A percentile compares a stretch with the other conserved stretches of the same genome.
phyloP scores from a whole-genome alignment of 2,113 vertebrate species.

The Solenodon paradoxus region DNA sequence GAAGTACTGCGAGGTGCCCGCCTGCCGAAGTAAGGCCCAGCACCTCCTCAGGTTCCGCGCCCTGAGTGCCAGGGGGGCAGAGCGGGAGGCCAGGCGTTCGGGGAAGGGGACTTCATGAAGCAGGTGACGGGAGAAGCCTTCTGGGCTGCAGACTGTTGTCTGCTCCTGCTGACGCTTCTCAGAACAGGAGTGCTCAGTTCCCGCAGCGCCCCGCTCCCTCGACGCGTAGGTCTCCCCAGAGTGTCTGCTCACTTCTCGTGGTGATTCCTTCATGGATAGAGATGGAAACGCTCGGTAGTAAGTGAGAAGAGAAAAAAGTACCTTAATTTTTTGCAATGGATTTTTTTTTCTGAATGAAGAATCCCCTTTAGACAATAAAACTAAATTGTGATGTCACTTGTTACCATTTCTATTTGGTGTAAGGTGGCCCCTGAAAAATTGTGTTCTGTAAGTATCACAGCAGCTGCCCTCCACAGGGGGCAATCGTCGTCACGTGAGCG shows the following conservation, averaged over 20 bases:
- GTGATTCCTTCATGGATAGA: neutral
- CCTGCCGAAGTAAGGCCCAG: slow-evolving; percentile 91
- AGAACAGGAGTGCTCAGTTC: neutral
- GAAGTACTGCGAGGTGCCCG: slow-evolving; percentile 96
- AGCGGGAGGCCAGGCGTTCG: neutral
- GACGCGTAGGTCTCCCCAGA: neutral
- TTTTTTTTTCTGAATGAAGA: neutral
- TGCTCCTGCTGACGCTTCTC: neutral
- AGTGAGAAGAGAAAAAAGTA: neutral
- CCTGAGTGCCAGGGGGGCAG: neutral
- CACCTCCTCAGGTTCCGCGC: fast-evolving
- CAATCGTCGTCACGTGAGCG: neutral
- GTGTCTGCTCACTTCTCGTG: neutral
- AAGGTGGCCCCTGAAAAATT: neutral
- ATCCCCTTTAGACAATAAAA: neutral
- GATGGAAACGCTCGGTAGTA: neutral
- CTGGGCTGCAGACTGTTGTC: neutral
- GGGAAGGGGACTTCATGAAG: neutral
- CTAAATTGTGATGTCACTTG: neutral
- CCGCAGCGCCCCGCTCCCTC: neutral
- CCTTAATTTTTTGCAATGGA: neutral
- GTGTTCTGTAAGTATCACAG: neutral
- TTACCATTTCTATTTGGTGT: neutral
- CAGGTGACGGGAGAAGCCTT: neutral
- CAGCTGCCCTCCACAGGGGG: neutral